Base-by-base conservation (phyloP, 2,113 vertebrate species). In the Orientallactaga bullata region DNA sequence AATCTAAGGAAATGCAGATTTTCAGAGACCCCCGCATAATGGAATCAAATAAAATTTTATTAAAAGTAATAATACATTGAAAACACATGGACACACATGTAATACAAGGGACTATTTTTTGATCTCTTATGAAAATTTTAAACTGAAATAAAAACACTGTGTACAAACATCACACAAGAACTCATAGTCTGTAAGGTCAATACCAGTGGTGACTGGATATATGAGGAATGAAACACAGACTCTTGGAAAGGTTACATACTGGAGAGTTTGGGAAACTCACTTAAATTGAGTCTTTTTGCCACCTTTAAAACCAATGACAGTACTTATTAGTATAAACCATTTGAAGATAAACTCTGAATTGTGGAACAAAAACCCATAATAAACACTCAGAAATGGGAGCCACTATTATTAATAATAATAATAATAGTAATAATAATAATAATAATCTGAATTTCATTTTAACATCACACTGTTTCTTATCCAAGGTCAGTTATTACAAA, bases 21-120 rank as follows among this genome's bases (percentile, higher is more conserved):
- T 94, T 30, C 60, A 86, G 58, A 63, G 26, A n/a, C 35, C 20
- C 42, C 71, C 30, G 83, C 37, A 85, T n/a, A 85, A 63, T 2
- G 60, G 15, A 87, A 73, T 90, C 23, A n/a, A 66, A 85, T 81
- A 90, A 81, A 85, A 82, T 78, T 65, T 96, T 93, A 89, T 79
- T 79, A 11, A 94, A 89, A 94, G 37, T 51, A 51, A 77, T 51
- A 82, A 78, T 89, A 93, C 37, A 80, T 37, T 89, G 30, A 88
- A 81, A 88, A 86, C 6, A 63, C 37, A 85, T 85, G 32, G 26
- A 92, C 15, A 82, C 28, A 39, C 2, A 51, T 37, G 5, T 35
- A 77, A 39, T 39, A 5, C 73, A 92, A 84, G 16, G n/a, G 81
- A 77, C 63, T 35, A 74, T 95, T 90, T 85, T 28, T 88, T 63